Evolutionary conservation across 2,113 vertebrate genomes (phyloP), one percentile per base, ranked within the genome.

Genomic region (Ageneiosus marmoratus): DNA sequence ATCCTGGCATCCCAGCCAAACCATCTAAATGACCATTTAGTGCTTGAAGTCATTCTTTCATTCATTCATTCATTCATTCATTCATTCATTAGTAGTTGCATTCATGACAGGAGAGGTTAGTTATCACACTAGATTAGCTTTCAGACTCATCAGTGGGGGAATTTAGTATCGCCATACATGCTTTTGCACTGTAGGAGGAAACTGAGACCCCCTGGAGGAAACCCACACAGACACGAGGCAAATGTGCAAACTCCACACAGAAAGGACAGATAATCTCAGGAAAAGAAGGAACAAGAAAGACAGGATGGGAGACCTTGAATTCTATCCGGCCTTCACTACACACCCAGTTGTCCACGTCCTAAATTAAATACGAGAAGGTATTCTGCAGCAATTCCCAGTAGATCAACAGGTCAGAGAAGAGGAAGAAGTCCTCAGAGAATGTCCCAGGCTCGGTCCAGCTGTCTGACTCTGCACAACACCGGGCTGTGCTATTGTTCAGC

Each of bases 1-100:
- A 89, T 90, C 89, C 90, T 89, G 83, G 85, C 18, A 32, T 72
- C 29, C 16, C 77, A n/a, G 48, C 77, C 83, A 79, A 77, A 90
- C 86, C 83, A 84, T 81, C 70, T 34, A 69, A 88, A 77, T 81
- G 72, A 85, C 62, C 69, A 79, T 22, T n/a, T n/a, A n/a, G n/a
- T n/a, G n/a, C n/a, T n/a, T n/a, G n/a, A n/a, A n/a, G n/a, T n/a
- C n/a, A n/a, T n/a, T n/a, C n/a, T n/a, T n/a, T 46, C 46, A 46
- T 11, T 46, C 46, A 46, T 10, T 46, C 44, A 46, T 11, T 46
- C 46, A 46, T n/a, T n/a, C n/a, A n/a, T n/a, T n/a, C n/a, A n/a
- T n/a, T n/a, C n/a, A n/a, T n/a, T n/a, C n/a, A n/a, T n/a, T n/a
- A n/a, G n/a, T n/a, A n/a, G n/a, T n/a, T n/a, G n/a, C n/a, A n/a